These are phyloP conservation scores for Galagoides demidoff DNA, from an alignment of 2,797 vertebrate species.

Conservation along the genomic window DNA sequence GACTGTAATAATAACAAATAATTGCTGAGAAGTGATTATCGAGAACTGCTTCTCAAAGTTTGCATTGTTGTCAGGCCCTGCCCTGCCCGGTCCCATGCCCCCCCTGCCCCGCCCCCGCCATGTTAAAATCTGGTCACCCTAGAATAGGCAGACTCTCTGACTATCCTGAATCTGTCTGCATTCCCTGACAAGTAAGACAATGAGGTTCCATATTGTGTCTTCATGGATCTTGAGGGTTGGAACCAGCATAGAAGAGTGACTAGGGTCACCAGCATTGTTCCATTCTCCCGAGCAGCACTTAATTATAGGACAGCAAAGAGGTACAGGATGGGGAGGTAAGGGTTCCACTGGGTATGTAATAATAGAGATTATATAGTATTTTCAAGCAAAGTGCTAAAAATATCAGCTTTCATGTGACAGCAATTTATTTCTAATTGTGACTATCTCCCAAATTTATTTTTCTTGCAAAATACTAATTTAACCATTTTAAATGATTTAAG, in stretches of 20 bases:
- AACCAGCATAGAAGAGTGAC: neutral
- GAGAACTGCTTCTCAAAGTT: too few relatives aligned
- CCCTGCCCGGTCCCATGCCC: too few relatives aligned
- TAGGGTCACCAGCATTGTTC: neutral
- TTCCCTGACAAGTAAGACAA: neutral
- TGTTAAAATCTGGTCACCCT: too few relatives aligned
- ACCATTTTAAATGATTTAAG: neutral
- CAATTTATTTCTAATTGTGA: neutral
- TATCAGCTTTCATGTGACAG: neutral
- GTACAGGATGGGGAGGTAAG: accelerated
- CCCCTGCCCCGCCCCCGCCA: too few relatives aligned
- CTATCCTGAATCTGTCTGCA: neutral
- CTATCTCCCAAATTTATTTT: neutral
- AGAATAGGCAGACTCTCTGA: neutral
- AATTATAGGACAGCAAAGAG: neutral
- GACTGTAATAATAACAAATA: too few relatives aligned
- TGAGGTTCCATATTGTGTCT: neutral
- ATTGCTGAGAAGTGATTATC: too few relatives aligned
- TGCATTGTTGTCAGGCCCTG: too few relatives aligned
- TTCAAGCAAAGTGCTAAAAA: neutral
- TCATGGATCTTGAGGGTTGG: neutral
- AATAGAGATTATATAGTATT: neutral
- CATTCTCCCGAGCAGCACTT: neutral
- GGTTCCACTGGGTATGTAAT: neutral
- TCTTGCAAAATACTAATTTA: neutral